A percentile compares a stretch with the other conserved stretches of the same genome.
Conservation (phyloP, 2,797 vertebrate species). For the Falco cherrug region DNA sequence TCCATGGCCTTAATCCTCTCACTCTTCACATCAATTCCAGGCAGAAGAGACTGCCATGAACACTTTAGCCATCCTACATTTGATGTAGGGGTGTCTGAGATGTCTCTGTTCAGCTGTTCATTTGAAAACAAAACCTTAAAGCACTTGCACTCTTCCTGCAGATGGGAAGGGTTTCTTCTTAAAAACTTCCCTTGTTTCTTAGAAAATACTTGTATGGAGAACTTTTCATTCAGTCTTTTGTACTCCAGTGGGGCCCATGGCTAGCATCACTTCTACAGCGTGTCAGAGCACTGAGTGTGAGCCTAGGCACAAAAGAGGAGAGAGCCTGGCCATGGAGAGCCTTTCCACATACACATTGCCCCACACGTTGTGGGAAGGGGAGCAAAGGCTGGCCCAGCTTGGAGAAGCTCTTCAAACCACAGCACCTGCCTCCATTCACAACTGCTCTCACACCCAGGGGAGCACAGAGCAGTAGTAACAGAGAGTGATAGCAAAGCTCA, state of each 20-base stretch:
- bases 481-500: not conserved
- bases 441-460: not conserved
- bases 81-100: not conserved
- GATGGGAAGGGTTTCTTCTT: not conserved
- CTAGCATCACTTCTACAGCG: fast-evolving
- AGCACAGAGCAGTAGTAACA: not conserved
- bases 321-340: fast-evolving
- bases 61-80: fast-evolving
- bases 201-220: not conserved
- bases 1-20: not conserved
- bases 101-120: not conserved
- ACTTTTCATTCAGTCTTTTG: not conserved
- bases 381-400: not conserved
- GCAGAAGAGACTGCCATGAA: not conserved
- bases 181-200: not conserved
- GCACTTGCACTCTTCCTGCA: not conserved
- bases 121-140: not conserved
- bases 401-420: not conserved
- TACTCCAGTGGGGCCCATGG: not conserved
- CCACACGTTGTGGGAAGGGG: fast-evolving
- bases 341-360: fast-evolving
- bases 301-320: not conserved
- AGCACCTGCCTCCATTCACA: not conserved
- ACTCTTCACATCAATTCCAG: not conserved
- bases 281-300: fast-evolving